Base-by-base conservation (phyloP, 2,113 vertebrate genomes). In the Campylomormyrus numenius region DNA sequence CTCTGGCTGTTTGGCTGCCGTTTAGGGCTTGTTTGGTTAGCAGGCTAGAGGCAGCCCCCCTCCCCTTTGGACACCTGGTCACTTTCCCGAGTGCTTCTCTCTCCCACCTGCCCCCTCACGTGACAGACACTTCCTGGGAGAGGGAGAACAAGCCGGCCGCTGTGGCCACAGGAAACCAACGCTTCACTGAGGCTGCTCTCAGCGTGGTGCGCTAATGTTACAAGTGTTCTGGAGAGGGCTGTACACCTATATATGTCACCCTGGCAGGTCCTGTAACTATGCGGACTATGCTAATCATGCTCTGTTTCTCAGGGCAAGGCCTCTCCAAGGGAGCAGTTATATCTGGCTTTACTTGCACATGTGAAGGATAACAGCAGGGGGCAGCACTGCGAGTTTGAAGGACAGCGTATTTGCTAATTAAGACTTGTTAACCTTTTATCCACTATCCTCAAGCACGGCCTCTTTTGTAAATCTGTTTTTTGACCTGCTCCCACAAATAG, bases 1-100 rank as follows among this genome's bases (percentile, higher is more conserved):
- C 89, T 87, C 92, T 92, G 91, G 92, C 92, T 92, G 92, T 92
- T 93, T 91, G 94, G 94, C 93, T 94, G 93, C 93, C 46, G 0
- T 90, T 90, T 53, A 24, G 87, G 50, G 49, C 24, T 83, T 52
- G 31, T 74, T 70, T n/a, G 58, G 85, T 86, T 49, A 50, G 46
- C 56, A 74, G 35, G 35, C 39, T 24, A 52, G 42, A 53, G 87
- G 66, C 11, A 62, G 48, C 10, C 1, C n/a, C 15, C 50, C 50
- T 21, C 80, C 24, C 48, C 80, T 3, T n/a, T 35, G 85, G 84
- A 35, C 31, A 80, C 31, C 86, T 52, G 42, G 45, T 45, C 62
- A 77, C 31, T 53, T 58, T 66, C 48, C 66, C 45, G 19, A 90
- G 89, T 48, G 50, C 5, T 89, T 39, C 45, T 85, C n/a, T 21